Conservation (phyloP, 2,113 vertebrate species). For the Lophochroa leadbeateri region DNA sequence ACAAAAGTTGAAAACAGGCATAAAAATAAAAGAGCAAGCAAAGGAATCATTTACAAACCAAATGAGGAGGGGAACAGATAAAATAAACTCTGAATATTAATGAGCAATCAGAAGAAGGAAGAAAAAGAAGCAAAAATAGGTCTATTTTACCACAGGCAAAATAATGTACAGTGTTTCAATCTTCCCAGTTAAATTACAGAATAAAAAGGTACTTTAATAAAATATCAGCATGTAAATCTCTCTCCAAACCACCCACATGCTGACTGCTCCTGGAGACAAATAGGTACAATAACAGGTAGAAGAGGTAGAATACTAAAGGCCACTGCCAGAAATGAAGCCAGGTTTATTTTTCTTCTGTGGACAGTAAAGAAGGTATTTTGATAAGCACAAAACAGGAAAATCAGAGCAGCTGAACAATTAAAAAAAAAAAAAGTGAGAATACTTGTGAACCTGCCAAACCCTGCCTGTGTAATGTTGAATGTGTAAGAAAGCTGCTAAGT, state of each 20-base stretch:
- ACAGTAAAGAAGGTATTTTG: not conserved
- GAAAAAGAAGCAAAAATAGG: not conserved
- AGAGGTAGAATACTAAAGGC: conserved; percentile 17
- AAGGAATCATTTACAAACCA: conserved; percentile 67
- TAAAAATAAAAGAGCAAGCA: conserved; percentile 37
- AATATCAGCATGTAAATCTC: conserved; percentile 25
- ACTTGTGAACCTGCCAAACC: not conserved
- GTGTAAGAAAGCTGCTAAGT: not conserved
- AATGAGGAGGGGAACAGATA: conserved; percentile 52
- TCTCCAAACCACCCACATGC: conserved; percentile 49
- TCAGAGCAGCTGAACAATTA: not conserved
- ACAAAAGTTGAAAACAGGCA: conserved; percentile 53
- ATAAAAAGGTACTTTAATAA: conserved; percentile 37
- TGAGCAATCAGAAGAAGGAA: not conserved
- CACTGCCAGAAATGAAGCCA: not conserved
- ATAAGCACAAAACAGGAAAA: conserved; percentile 2
- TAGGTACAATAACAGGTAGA: conserved; percentile 4
- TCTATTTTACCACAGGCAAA: conserved; percentile 61
- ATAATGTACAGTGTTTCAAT: conserved; percentile 25
- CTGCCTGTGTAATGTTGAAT: not conserved
- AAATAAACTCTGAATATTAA: conserved; percentile 67
- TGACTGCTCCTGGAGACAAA: conserved; percentile 16
- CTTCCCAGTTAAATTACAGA: conserved; percentile 27
- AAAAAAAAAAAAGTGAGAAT: not conserved
- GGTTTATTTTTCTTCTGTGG: not conserved